Base-by-base conservation (phyloP, 2,888 invertebrate genomes). In the Limenitis camilla region DNA sequence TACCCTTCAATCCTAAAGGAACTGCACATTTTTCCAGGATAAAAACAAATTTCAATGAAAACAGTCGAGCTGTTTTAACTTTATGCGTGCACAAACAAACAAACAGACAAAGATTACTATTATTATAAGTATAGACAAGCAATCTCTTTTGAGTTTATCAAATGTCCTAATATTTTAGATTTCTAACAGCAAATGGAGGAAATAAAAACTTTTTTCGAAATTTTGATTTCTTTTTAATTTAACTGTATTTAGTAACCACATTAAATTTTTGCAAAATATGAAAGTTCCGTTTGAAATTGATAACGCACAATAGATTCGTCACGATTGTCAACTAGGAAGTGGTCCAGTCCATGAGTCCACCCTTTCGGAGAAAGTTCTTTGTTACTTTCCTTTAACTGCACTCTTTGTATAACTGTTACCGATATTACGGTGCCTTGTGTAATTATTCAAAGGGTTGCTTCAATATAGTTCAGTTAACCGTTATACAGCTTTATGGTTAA, bases 401-500 rank as follows among this genome's bases (percentile, higher is more conserved):
- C 64, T 69, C 73, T 82, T 85, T 84, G 86, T 85, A 66, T 77
- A 58, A 55, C 78, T 64, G 76, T 71, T 65, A 65, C 63, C 66
- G 59, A 72, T 71, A 74, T 76, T 82, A 85, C 85, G 79, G 85
- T 79, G 68, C 68, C 76, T 82, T 78, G 83, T 84, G 81, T 86
- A 82, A 84, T 85, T 83, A 81, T 78, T 78, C 76, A 79, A 84
- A 83, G 81, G 81, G 79, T 84, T 84, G 75, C 72, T 70, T 64
- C 68, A 80, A 84, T 84, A 81, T 83, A 72, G 83, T 80, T 68
- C 81, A 81, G 62, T 69, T 54, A 61, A 69, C 81, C 76, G 78
- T 79, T 82, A 40, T 44, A 40, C 31, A 81, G 64, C 67, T 76
- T 78, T 77, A 75, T 76, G 73, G 59, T 65, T 81, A 81, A 81